Conservation (phyloP, 2,888 invertebrate genomes). For the Cheilosia vernalis region DNA sequence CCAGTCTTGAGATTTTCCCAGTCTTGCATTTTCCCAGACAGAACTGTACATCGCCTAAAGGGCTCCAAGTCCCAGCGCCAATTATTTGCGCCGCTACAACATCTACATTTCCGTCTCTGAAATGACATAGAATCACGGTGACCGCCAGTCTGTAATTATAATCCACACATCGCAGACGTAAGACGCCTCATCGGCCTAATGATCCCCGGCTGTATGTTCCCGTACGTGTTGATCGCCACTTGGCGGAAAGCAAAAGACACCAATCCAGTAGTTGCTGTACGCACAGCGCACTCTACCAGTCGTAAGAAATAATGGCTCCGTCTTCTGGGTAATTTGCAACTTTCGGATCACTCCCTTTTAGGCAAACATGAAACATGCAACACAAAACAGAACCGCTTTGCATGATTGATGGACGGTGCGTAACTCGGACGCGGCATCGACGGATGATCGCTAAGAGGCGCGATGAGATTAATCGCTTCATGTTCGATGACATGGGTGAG, state of each 20-base stretch:
- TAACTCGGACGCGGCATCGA: constrained; percentile 11
- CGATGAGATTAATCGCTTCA: constrained; percentile 8
- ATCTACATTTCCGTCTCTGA: constrained; percentile 9
- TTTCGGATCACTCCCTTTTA: constrained; percentile 9
- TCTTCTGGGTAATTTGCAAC: constrained; percentile 34
- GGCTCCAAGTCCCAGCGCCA: not conserved
- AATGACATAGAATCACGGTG: constrained; percentile 40
- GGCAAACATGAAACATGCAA: not conserved
- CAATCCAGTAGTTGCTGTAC: constrained; percentile 2
- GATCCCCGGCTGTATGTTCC: not conserved
- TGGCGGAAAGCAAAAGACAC: not conserved
- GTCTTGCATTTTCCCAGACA: not conserved
- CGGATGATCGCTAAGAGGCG: constrained; percentile 18
- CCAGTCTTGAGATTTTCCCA: no score
- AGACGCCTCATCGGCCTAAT: constrained; percentile 23
- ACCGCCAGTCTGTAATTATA: constrained; percentile 10
- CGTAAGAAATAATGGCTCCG: constrained; percentile 24
- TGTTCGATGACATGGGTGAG: not conserved
- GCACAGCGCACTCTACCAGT: not conserved
- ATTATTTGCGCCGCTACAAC: constrained; percentile 19
- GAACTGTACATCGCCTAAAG: not conserved
- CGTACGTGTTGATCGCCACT: constrained; percentile 15
- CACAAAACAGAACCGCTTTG: not conserved
- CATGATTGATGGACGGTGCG: constrained; percentile 6
- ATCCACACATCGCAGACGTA: constrained; percentile 13